phyloP scores from a whole-genome alignment of 2,888 invertebrate species.

The Stenodera caucasica region DNA sequence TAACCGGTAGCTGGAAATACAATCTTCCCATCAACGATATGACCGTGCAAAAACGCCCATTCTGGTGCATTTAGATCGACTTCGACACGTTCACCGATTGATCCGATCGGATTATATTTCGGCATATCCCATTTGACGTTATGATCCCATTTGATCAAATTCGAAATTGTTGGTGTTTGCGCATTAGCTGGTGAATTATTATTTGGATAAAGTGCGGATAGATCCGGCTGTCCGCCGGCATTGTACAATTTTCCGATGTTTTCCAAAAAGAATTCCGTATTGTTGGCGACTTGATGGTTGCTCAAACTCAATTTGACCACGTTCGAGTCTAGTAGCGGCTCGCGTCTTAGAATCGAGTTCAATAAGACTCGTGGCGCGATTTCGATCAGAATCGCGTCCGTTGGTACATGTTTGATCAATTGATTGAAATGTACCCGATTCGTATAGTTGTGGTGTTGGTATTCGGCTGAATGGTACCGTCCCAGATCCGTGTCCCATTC shows the following conservation, averaged over 20 bases:
- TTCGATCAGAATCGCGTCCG: constrained; percentile 79
- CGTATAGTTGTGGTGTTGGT: constrained; percentile 83
- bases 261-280: constrained; percentile 55
- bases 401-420: constrained; percentile 74
- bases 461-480: constrained; percentile 73
- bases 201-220: constrained; percentile 74
- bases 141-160: constrained; percentile 87
- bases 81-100: constrained; percentile 80
- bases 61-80: constrained; percentile 58
- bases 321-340: constrained; percentile 60
- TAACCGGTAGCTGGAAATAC: constrained; percentile 66
- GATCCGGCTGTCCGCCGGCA: constrained; percentile 72
- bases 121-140: constrained; percentile 74
- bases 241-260: constrained; percentile 63
- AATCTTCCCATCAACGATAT: constrained; percentile 42
- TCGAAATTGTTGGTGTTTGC: constrained; percentile 82
- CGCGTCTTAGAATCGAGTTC: constrained; percentile 77
- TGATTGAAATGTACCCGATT: constrained; percentile 73
- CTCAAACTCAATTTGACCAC: constrained; percentile 71
- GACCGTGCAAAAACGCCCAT: constrained; percentile 34
- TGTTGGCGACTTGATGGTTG: constrained; percentile 66
- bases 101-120: constrained; percentile 65
- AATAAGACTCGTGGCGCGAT: constrained; percentile 84
- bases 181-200: constrained; percentile 78
- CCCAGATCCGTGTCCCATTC: constrained; percentile 71